Conservation (phyloP, 1,140 invertebrate species). For the Pogonomyrmex californicus region DNA sequence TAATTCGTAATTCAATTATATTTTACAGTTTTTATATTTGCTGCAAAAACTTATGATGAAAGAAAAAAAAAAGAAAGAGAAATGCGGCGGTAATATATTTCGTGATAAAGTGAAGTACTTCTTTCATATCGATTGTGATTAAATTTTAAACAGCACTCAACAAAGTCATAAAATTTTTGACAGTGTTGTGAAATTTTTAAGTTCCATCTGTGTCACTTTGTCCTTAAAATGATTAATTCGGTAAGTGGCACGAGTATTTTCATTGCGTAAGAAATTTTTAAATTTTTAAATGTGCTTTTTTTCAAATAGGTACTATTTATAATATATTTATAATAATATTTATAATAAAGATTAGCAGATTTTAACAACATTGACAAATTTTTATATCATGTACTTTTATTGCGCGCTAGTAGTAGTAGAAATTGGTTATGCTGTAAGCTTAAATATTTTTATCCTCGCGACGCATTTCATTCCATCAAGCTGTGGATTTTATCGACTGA, state of each 20-base stretch:
- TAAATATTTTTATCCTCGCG: neutral
- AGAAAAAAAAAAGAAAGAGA: neutral
- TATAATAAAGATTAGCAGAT: neutral
- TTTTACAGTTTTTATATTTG: neutral
- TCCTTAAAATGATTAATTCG: constrained; percentile 5
- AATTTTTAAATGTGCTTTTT: neutral
- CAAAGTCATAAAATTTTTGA: constrained; percentile 24
- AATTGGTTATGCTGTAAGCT: neutral
- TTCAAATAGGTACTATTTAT: neutral
- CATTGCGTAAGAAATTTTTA: neutral
- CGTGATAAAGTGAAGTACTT: neutral
- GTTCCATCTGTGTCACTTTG: neutral
- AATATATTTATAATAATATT: too few species aligned
- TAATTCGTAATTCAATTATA: constrained; percentile 6
- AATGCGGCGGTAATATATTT: neutral
- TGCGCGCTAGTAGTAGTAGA: neutral
- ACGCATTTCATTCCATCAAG: neutral
- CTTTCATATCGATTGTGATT: neutral
- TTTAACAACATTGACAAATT: neutral
- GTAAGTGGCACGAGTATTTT: neutral
- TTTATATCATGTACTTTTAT: neutral
- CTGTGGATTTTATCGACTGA: neutral
- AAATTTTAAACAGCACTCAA: constrained; percentile 14
- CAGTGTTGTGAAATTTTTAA: constrained; percentile 20
- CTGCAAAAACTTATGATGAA: neutral